Conservation (phyloP, 2,888 invertebrate genomes). For the Leptopilina syphax region DNA sequence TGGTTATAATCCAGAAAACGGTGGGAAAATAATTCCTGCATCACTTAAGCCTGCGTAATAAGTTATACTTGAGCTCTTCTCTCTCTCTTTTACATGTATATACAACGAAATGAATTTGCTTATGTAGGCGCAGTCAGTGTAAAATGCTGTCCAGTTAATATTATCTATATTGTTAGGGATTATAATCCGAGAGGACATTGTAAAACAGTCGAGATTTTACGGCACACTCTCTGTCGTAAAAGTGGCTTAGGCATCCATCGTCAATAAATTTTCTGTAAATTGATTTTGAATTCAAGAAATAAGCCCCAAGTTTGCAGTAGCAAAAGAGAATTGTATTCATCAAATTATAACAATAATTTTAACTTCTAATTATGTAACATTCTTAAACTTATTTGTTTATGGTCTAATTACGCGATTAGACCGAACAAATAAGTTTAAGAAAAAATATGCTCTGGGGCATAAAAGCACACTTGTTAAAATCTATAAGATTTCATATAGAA, state of each 20-base stretch:
- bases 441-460: no score
- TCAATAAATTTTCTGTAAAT: slow-evolving; percentile 35
- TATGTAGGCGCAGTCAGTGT: slow-evolving; percentile 21
- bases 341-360: no score
- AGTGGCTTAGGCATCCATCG: slow-evolving; percentile 33
- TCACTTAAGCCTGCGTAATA: slow-evolving; percentile 62
- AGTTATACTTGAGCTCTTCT: slow-evolving; percentile 33
- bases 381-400: no score
- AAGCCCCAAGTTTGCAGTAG: background rate
- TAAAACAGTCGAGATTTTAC: slow-evolving; percentile 30
- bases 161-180: slow-evolving; percentile 33
- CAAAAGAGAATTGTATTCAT: no score
- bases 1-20: slow-evolving; percentile 57
- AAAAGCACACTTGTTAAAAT: no score
- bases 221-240: slow-evolving; percentile 26
- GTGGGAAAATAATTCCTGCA: slow-evolving; percentile 68
- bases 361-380: no score
- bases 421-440: no score
- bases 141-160: slow-evolving; percentile 39
- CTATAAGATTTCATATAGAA: no score
- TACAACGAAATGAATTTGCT: slow-evolving; percentile 34
- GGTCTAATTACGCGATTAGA: no score
- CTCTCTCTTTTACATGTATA: background rate
- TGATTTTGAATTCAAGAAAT: slow-evolving; percentile 2
- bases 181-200: slow-evolving; percentile 27